A percentile compares a stretch with the other conserved stretches of the same genome.
These are phyloP conservation scores for Octodonta nipae DNA, from an alignment of 2,888 invertebrate genomes.

Conservation along the genomic window DNA sequence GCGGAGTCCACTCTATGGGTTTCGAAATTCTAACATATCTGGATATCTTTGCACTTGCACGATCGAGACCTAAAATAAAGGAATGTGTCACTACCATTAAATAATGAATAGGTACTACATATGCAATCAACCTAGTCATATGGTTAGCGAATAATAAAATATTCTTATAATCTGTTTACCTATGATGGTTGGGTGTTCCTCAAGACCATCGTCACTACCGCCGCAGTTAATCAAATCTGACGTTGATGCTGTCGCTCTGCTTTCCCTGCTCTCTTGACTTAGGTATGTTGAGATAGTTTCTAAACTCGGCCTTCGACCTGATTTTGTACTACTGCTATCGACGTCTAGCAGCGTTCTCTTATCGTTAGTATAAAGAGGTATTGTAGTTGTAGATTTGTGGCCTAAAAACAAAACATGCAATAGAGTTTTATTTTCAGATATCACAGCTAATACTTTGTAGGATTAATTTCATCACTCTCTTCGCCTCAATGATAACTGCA, in stretches of 20 bases:
- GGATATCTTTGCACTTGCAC: constrained; percentile 50
- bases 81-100: too few species aligned
- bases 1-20: constrained; percentile 50
- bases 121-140: too few species aligned
- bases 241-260: constrained; percentile 34
- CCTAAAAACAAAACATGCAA: too few species aligned
- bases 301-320: constrained; percentile 66
- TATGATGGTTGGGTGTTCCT: constrained; percentile 29
- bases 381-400: constrained; percentile 31
- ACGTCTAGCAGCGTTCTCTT: constrained; percentile 41
- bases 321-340: constrained; percentile 61
- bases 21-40: constrained; percentile 56
- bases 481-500: too few species aligned
- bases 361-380: constrained; percentile 23
- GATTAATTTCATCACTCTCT: too few species aligned
- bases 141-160: too few species aligned
- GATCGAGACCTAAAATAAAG: constrained; percentile 41
- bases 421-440: too few species aligned
- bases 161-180: too few species aligned
- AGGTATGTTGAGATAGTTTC: constrained; percentile 82
- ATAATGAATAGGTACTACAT: too few species aligned
- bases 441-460: too few species aligned
- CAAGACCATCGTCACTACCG: constrained; percentile 27
- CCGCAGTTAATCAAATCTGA: constrained; percentile 31
- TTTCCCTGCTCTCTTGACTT: constrained; percentile 70